Base-by-base conservation (phyloP, 2,888 invertebrate species). In the Orgyia antiqua region DNA sequence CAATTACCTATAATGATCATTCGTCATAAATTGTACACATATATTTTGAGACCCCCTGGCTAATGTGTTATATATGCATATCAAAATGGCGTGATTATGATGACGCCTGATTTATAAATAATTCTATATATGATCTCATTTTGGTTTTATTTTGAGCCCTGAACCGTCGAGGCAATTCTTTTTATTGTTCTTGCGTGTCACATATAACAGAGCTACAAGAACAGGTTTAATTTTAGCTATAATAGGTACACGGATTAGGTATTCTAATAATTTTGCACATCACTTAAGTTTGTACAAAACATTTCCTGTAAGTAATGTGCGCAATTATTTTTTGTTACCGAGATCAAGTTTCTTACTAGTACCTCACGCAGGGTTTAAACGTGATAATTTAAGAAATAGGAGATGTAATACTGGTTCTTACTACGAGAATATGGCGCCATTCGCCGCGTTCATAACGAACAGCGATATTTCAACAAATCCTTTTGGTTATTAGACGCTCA, bases 271-370 rank as follows among this genome's bases (percentile, higher is more conserved):
- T 35, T 41, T 46, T 33, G 39, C 38, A 40, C 31, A 40, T 43
- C 50, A 57, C 51, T 58, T 51, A 51, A 50, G 60, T 53, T 53
- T 50, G 2, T 49, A 53, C 49, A 45, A 55, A 59, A 52, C 43
- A 60, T 64, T 68, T 69, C 66, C 64, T 68, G 63, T 53, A 54
- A 48, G 46, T 52, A 51, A 60, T 62, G 52, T 60, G 60, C 49
- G 61, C 62, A 64, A 65, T 68, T 63, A 52, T 61, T 68, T 68
- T 68, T 70, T 69, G 64, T 62, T 58, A 48, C 51, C 33, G 41
- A 51, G 45, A 57, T 62, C 51, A 55, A 53, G 60, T 69, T 56
- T 67, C 61, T 61, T 47, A 45, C 53, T 53, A 50, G 51, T 62
- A 50, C 52, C 51, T 55, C 56, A 54, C 56, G 53, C 48, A 59